Evolutionary conservation across 2,888 invertebrate species (phyloP), one percentile per base, ranked within the genome.

Genomic region (Ganaspis brasiliensis): DNA sequence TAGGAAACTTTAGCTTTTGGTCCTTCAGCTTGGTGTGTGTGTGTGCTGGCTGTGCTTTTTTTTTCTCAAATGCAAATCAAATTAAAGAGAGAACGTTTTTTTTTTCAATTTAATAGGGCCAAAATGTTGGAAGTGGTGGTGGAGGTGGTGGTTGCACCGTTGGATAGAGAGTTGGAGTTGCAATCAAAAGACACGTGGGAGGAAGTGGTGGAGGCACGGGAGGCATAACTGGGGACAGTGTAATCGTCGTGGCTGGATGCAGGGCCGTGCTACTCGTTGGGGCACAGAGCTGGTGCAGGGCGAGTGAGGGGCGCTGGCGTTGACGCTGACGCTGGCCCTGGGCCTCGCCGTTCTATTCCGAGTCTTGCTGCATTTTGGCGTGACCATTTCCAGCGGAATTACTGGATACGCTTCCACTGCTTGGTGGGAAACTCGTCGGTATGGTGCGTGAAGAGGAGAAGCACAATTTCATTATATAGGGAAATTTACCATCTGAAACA

Each of bases 381-480:
- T 91, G 91, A 83, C 91, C 91, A 85, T 91, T 91, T 86, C 91
- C 91, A 84, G 90, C 88, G 80, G 91, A 88, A 85, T 89, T 87
- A 82, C 87, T 87, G 61, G 82, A 79, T 2, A 79, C 85, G 73
- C 83, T 83, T 10, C 85, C 83, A 80, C 88, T 88, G 85, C 86
- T 88, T 6, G 91, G 87, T 37, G 91, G 91, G 87, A 91, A 91
- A 81, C 88, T 91, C 78, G 89, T 86, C 21, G 91, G 91, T 87
- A 95, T 93, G 91, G 94, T 92, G 92, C 95, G 93, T 80, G 96
- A 95, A 79, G 98, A 97, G 21, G 98, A 98, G 94, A 99, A 99
- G 92, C 99, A 99, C 86, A 99, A 93, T 93, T 99, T 99, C 96
- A 99, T 97, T 89, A 98, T 97, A 94, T 98, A 99, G 85, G 99